Evolutionary conservation across 2,797 vertebrate species (phyloP).

Genomic region (Poeciliopsis presidionis): DNA sequence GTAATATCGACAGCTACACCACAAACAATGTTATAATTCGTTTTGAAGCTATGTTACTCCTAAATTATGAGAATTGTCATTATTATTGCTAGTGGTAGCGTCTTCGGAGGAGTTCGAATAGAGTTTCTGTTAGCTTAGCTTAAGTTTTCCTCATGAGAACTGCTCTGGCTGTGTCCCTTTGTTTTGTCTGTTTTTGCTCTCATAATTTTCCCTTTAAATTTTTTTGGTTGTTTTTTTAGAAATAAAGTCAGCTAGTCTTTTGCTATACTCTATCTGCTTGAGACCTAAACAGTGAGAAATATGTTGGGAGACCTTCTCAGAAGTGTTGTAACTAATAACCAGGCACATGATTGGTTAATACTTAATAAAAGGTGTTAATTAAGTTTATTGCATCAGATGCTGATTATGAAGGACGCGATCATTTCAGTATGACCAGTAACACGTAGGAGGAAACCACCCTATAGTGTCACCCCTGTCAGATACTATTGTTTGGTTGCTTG

Average conservation of each 20-base stretch:
- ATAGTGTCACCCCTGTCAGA: too few relatives aligned
- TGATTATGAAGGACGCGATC: constrained; percentile 23
- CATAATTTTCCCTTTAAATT: background rate
- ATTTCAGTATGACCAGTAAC: constrained; percentile 10
- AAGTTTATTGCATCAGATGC: constrained; percentile 3
- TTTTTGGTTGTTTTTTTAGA: background rate
- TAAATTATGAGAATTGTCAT: background rate
- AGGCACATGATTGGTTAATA: background rate
- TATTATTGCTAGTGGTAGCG: background rate
- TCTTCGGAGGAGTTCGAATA: constrained; percentile 10
- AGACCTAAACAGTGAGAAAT: background rate
- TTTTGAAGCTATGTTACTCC: constrained; percentile 6
- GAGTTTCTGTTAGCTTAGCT: constrained; percentile 54
- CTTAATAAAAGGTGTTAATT: constrained; percentile 23
- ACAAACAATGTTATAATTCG: constrained; percentile 18
- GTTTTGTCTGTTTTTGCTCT: constrained; percentile 36
- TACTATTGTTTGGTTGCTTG: background rate
- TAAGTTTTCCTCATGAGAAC: constrained; percentile 57
- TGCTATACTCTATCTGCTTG: background rate
- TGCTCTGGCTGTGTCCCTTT: constrained; percentile 26
- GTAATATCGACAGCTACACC: background rate
- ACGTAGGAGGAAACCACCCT: background rate
- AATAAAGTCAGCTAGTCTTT: background rate
- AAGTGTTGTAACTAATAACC: background rate
- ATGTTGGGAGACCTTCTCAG: background rate